Evolutionary conservation across 2,113 vertebrate genomes (phyloP).

Genomic region (Misgurnus anguillicaudatus): DNA sequence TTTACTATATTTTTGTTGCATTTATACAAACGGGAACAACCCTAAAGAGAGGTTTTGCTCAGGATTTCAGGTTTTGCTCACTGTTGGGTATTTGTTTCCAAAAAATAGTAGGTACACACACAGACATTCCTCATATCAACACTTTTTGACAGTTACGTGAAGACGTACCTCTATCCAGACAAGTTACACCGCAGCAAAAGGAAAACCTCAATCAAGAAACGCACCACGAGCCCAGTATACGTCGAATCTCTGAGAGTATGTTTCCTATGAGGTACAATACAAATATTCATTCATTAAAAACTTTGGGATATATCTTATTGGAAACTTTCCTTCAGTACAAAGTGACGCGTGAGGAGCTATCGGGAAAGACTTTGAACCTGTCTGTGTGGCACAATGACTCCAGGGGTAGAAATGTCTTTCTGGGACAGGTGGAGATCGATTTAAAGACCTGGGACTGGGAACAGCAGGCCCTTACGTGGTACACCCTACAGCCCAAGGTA

Average conservation of each 20-base stretch:
- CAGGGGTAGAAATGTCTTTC: constrained; percentile 59
- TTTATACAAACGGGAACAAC: too few relatives aligned
- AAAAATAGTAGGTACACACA: too few relatives aligned
- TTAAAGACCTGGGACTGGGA: constrained; percentile 60
- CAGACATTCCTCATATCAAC: neutral
- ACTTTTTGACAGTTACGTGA: constrained; percentile 57
- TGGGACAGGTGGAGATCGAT: constrained; percentile 61
- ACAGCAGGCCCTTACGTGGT: constrained; percentile 56
- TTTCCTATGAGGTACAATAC: neutral
- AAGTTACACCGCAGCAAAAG: constrained; percentile 57
- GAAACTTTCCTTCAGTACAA: constrained; percentile 57
- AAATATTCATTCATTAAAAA: neutral
- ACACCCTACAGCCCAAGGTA: constrained; percentile 62
- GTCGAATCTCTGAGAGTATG: constrained; percentile 59
- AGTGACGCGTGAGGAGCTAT: constrained; percentile 55
- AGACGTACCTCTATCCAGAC: constrained; percentile 63
- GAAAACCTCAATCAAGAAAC: constrained; percentile 63
- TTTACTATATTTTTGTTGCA: too few relatives aligned
- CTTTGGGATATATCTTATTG: neutral
- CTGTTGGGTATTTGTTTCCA: too few relatives aligned
- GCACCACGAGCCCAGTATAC: constrained; percentile 59
- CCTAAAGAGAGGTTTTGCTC: too few relatives aligned
- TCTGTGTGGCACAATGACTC: constrained; percentile 66
- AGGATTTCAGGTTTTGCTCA: too few relatives aligned
- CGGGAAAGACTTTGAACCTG: constrained; percentile 54